phyloP scores from a whole-genome alignment of 2,113 vertebrate species.

The Odobenus rosmarus region DNA sequence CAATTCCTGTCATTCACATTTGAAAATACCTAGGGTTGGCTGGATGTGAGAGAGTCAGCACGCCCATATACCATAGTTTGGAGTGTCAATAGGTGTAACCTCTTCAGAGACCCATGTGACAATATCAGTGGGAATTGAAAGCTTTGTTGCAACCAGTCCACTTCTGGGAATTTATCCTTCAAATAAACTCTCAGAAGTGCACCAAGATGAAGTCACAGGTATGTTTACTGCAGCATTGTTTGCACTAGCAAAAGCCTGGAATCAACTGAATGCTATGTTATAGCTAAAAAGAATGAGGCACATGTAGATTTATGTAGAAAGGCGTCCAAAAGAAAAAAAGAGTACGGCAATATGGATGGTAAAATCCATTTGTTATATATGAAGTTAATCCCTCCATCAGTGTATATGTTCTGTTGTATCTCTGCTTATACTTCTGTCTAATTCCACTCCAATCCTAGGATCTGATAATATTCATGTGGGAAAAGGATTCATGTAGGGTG shows the following conservation, averaged over 20 bases:
- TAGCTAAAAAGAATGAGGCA: not conserved
- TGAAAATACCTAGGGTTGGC: slow-evolving; percentile 14
- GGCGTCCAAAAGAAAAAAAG: not conserved
- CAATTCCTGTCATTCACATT: not conserved
- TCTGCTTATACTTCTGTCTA: not conserved
- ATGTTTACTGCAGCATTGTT: not conserved
- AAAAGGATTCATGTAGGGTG: not conserved
- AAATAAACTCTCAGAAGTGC: slow-evolving; percentile 36
- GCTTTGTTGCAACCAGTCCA: not conserved
- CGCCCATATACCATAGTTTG: too few species aligned
- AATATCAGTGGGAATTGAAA: slow-evolving; percentile 1
- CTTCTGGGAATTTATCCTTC: slow-evolving; percentile 37
- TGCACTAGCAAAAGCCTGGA: not conserved
- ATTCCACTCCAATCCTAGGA: not conserved
- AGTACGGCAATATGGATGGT: not conserved
- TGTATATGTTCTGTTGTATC: accelerated
- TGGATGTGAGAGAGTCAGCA: not conserved
- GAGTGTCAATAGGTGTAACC: not conserved
- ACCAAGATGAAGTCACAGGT: not conserved
- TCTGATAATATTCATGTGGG: not conserved
- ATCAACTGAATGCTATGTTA: not conserved
- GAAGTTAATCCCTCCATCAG: not conserved
- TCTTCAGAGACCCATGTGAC: not conserved
- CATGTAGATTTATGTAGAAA: not conserved
- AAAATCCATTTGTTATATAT: not conserved